Evolutionary conservation across 2,113 vertebrate genomes (phyloP), one percentile per base, ranked within the genome.

Genomic region (Lycaon pictus): DNA sequence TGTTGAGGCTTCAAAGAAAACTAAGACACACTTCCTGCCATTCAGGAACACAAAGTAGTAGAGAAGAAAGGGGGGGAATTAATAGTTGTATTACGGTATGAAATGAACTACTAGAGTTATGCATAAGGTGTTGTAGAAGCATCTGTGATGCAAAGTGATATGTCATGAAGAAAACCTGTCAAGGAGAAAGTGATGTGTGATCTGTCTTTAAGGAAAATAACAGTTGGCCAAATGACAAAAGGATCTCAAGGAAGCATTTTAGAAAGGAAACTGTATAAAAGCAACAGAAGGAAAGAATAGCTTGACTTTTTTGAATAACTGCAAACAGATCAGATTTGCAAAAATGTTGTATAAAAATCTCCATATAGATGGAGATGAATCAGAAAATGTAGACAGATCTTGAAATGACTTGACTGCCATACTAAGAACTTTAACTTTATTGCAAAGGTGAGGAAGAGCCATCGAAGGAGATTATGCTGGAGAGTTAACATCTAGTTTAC

Each of bases 261-360:
- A 88, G 48, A 91, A 48, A 63, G 60, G n/a, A 1, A 85, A 53
- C 10, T 63, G 10, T 94, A 83, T 13, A 63, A 63, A 90, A 83
- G 27, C 67, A 79, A n/a, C 37, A 62, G 35, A 72, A 85, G 69
- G 29, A 84, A 88, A 72, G 29, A 84, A 62, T 83, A 51, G 79
- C 69, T 90, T 86, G 56, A 88, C 37, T 91, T 94, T 58, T 43
- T 84, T 94, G 43, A 84, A 65, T 83, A 96, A 79, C 60, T 27
- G n/a, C 29, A 20, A 51, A 94, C 48, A 94, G 67, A 85, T 37
- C 56, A 2, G 35, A 97, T 58, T 69, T 83, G 76, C 37, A 58
- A n/a, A 85, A 85, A 79, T 60, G 62, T 58, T 88, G 8, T 77
- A 5, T 67, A 48, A 83, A 92, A 43, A 7, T 43, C 43, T 43